Evolutionary conservation across 2,888 invertebrate species (phyloP).

Genomic region (Didymodactylos carnosus): DNA sequence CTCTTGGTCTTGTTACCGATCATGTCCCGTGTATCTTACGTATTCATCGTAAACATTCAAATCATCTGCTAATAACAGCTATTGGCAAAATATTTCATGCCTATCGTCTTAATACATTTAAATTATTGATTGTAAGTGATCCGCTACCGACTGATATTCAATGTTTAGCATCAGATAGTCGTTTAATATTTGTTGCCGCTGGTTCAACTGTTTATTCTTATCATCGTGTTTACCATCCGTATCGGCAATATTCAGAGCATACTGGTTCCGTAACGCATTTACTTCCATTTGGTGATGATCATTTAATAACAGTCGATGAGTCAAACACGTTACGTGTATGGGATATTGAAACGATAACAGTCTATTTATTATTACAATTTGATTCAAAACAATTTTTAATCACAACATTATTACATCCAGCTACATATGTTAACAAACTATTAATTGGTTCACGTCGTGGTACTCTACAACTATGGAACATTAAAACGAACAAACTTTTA

Average conservation of each 20-base stretch:
- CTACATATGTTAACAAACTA: conserved; percentile 79
- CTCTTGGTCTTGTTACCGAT: conserved; percentile 76
- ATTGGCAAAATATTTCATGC: conserved; percentile 78
- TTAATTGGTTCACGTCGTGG: conserved; percentile 47
- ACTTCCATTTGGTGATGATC: conserved; percentile 57
- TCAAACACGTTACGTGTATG: conserved; percentile 57
- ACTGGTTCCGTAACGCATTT: conserved; percentile 50
- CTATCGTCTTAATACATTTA: conserved; percentile 44
- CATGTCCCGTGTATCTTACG: conserved; percentile 64
- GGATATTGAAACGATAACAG: conserved; percentile 52
- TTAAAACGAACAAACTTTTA: conserved; percentile 37
- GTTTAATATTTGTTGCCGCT: conserved; percentile 57
- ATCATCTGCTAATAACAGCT: conserved; percentile 67
- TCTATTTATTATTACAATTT: conserved; percentile 26
- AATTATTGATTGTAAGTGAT: neutral
- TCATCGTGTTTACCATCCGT: conserved; percentile 36
- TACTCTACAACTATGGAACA: conserved; percentile 66
- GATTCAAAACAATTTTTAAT: conserved; percentile 51
- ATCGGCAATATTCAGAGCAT: conserved; percentile 58
- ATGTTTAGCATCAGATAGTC: conserved; percentile 48
- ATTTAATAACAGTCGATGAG: conserved; percentile 64
- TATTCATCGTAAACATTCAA: conserved; percentile 61
- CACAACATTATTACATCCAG: conserved; percentile 66
- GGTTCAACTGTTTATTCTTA: conserved; percentile 25
- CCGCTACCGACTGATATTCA: neutral